phyloP scores from a whole-genome alignment of 2,888 invertebrate species.

The Trilocha varians region DNA sequence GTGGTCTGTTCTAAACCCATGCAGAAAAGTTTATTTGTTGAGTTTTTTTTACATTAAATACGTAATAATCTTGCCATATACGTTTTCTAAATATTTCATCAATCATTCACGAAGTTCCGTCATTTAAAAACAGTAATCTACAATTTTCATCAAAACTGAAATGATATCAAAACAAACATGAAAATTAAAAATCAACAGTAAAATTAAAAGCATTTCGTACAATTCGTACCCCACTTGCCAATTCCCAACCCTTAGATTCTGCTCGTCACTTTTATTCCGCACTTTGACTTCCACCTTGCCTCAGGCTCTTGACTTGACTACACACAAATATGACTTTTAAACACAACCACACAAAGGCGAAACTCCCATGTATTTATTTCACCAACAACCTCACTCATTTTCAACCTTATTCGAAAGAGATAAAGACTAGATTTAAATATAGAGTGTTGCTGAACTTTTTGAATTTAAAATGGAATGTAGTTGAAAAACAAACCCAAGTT shows the following conservation, averaged over 20 bases:
- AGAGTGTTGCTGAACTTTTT: neutral
- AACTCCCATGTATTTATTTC: neutral
- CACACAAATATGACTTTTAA: neutral
- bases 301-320: conserved; percentile 45
- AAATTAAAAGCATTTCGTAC: conserved; percentile 12
- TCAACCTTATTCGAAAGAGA: neutral
- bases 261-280: conserved; percentile 66
- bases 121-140: too few relatives aligned
- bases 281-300: conserved; percentile 65
- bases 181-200: conserved; percentile 12
- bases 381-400: neutral
- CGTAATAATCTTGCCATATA: too few relatives aligned
- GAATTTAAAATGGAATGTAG: neutral
- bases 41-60: too few relatives aligned
- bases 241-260: conserved; percentile 22
- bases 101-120: too few relatives aligned
- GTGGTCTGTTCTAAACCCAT: too few relatives aligned
- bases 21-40: too few relatives aligned
- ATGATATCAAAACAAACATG: neutral
- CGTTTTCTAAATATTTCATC: too few relatives aligned
- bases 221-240: conserved; percentile 10
- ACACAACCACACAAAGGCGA: neutral
- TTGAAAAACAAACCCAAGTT: neutral
- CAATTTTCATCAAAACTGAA: too few relatives aligned
- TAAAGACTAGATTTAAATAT: neutral